phyloP scores from a whole-genome alignment of 2,113 vertebrate genomes.

The Cettia cetti region DNA sequence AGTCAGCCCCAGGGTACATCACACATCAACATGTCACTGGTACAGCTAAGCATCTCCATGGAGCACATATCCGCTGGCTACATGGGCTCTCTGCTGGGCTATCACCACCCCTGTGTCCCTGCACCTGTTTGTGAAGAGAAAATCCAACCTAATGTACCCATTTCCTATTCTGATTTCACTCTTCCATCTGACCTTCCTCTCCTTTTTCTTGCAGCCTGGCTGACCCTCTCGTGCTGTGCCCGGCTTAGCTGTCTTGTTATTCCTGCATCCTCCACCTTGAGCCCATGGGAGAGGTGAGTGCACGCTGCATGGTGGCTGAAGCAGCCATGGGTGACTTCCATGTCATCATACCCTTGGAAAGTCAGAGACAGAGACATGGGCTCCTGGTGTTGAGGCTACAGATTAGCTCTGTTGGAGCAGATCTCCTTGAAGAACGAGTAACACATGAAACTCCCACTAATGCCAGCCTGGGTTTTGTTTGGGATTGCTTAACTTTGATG shows the following conservation, averaged over 20 bases:
- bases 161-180: neutral
- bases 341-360: neutral
- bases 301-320: neutral
- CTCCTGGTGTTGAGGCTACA: neutral
- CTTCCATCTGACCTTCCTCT: neutral
- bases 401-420: neutral
- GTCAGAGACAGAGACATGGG: neutral
- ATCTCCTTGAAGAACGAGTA: conserved; percentile 3
- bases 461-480: conserved; percentile 34
- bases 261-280: neutral
- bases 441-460: neutral
- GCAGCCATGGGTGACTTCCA: fast-evolving
- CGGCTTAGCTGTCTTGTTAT: fast-evolving
- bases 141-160: neutral
- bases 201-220: neutral
- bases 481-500: conserved; percentile 30
- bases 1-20: neutral
- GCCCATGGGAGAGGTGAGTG: neutral
- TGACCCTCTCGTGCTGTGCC: neutral
- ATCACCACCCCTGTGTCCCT: neutral
- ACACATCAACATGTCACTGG: neutral
- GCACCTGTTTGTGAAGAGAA: neutral
- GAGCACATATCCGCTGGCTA: neutral
- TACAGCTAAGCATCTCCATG: neutral
- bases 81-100: neutral